Percentiles rank a stretch among this genome's conserved stretches.
These are phyloP conservation scores for human (Homo sapiens) DNA, from an alignment of 2,113 vertebrate species.

Conservation along the genomic window GRCh38 chr16:65951501-65952000, in stretches of 20 bases:
- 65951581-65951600: neutral
- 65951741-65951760: too few relatives aligned
- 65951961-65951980: neutral
- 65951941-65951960: neutral
- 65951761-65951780: too few relatives aligned
- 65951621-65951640: too few relatives aligned
- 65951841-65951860: neutral
- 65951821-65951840: neutral
- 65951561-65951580: neutral
- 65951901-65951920: neutral
- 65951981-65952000: neutral
- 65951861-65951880: neutral
- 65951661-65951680: too few relatives aligned
- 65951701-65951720: too few relatives aligned
- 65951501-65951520: too few relatives aligned
- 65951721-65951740: too few relatives aligned
- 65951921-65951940: neutral
- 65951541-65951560: slow-evolving; percentile 38
- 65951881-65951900: neutral
- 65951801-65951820: neutral
- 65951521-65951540: neutral
- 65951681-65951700: too few relatives aligned
- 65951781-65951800: too few relatives aligned
- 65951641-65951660: too few relatives aligned
- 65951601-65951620: too few relatives aligned